phyloP scores from a whole-genome alignment of 2,113 vertebrate genomes.

The Chaenogobius annularis region DNA sequence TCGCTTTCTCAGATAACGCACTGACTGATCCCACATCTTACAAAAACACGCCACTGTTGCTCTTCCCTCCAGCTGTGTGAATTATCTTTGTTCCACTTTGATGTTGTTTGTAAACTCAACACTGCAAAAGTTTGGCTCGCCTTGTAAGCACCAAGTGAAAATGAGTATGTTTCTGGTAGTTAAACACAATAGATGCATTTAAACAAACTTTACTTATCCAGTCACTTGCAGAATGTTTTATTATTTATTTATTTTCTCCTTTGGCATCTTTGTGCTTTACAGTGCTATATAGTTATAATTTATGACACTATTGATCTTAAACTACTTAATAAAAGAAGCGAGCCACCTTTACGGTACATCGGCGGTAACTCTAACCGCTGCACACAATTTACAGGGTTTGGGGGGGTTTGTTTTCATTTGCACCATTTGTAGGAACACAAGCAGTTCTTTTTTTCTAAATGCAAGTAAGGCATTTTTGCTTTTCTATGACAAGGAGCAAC shows the following conservation, averaged over 20 bases:
- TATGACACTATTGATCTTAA: too few relatives aligned
- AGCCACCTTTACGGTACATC: background rate
- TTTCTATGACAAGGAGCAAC: too few relatives aligned
- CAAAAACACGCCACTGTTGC: slow-evolving; percentile 16
- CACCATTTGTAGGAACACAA: too few relatives aligned
- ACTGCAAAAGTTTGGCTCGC: slow-evolving; percentile 18
- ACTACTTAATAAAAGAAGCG: too few relatives aligned
- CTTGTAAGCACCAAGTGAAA: slow-evolving; percentile 13
- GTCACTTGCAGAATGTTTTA: too few relatives aligned
- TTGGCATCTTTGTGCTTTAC: too few relatives aligned
- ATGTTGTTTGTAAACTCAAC: slow-evolving; percentile 28
- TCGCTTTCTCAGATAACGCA: slow-evolving; percentile 33
- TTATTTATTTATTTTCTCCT: too few relatives aligned
- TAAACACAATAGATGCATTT: slow-evolving; percentile 80
- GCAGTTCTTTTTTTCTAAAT: too few relatives aligned
- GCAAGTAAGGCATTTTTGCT: too few relatives aligned
- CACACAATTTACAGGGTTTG: too few relatives aligned
- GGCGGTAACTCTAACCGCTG: background rate
- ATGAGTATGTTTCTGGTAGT: slow-evolving; percentile 75
- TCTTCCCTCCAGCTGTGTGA: slow-evolving; percentile 21
- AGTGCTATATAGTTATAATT: too few relatives aligned
- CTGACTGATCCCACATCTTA: slow-evolving; percentile 41
- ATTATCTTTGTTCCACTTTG: slow-evolving; percentile 27
- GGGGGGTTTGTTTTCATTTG: too few relatives aligned
- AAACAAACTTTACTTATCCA: slow-evolving; percentile 69